phyloP scores from a whole-genome alignment of 2,113 vertebrate species.

The Rhinolophus sinicus region DNA sequence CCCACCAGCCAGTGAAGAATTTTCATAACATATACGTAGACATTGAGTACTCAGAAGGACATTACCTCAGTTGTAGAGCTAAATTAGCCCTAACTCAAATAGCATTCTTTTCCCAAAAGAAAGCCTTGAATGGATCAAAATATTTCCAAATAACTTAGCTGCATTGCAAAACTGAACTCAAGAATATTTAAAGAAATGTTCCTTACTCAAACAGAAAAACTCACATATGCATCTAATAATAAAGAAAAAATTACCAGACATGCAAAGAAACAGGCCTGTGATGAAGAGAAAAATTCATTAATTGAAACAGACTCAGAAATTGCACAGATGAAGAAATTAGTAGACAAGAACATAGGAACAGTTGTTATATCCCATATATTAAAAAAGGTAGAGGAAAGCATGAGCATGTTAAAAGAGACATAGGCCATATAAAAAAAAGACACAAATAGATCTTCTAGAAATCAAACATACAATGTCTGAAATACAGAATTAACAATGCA shows the following conservation, averaged over 20 bases:
- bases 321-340: not conserved
- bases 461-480: not conserved
- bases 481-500: not conserved
- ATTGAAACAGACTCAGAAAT: not conserved
- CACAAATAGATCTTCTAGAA: not conserved
- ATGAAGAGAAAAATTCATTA: not conserved
- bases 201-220: not conserved
- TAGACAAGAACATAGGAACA: not conserved
- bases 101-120: not conserved
- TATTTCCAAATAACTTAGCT: not conserved
- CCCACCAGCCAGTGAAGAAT: not conserved
- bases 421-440: not conserved
- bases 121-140: not conserved
- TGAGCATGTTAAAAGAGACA: not conserved
- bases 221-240: not conserved
- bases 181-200: not conserved
- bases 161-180: not conserved
- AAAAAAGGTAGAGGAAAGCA: not conserved
- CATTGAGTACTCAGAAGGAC: not conserved
- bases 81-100: not conserved
- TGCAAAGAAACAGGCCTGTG: not conserved
- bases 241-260: not conserved
- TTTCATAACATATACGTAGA: not conserved
- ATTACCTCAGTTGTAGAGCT: not conserved
- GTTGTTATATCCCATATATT: not conserved